These are phyloP conservation scores for Dendrocopos noguchii DNA, from an alignment of 2,113 vertebrate species.

Conservation along the genomic window DNA sequence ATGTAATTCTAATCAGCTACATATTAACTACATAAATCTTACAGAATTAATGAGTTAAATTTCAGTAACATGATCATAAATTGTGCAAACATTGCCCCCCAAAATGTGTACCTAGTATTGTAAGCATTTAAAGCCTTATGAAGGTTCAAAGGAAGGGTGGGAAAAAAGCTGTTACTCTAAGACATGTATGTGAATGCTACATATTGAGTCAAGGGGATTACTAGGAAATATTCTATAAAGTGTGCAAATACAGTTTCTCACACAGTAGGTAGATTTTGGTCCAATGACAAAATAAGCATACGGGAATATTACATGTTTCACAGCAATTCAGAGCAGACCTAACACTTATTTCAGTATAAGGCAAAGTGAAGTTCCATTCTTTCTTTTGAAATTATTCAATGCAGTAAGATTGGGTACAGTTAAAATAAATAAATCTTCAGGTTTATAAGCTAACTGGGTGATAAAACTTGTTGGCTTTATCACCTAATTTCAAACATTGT, in stretches of 20 bases:
- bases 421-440: not conserved
- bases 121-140: not conserved
- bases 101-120: not conserved
- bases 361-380: not conserved
- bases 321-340: not conserved
- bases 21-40: not conserved
- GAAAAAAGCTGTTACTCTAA: not conserved
- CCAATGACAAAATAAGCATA: not conserved
- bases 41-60: not conserved
- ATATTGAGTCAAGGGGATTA: not conserved
- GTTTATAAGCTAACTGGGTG: not conserved
- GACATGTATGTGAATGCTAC: not conserved
- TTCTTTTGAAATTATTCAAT: not conserved
- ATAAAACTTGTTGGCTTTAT: not conserved
- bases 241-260: not conserved
- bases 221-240: not conserved
- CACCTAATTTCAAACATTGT: not conserved
- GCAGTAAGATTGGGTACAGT: not conserved
- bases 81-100: rapidly evolving
- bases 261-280: not conserved
- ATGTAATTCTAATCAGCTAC: not conserved
- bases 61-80: not conserved
- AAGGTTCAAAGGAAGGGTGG: not conserved
- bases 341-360: not conserved
- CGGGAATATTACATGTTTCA: not conserved